Conservation (phyloP, 2,888 invertebrate species). For the Acleris literana region DNA sequence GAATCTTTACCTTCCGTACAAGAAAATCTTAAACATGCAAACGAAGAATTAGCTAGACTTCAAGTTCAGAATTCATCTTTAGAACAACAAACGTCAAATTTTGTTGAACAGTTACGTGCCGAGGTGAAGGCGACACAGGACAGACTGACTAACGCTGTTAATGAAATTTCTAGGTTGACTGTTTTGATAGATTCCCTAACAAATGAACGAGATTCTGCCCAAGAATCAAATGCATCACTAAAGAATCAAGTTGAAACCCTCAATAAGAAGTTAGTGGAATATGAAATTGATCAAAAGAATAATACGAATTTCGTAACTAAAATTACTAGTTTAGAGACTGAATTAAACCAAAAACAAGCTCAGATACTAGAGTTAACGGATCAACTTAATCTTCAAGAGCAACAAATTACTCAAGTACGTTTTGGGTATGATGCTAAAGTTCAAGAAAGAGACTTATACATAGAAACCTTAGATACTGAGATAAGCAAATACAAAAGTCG, state of each 20-base stretch:
- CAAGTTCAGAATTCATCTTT: constrained; percentile 57
- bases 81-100: constrained; percentile 61
- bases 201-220: constrained; percentile 55
- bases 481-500: constrained; percentile 85
- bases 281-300: constrained; percentile 73
- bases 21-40: constrained; percentile 68
- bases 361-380: constrained; percentile 63
- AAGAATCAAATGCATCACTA: constrained; percentile 58
- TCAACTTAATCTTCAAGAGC: constrained; percentile 62
- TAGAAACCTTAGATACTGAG: constrained; percentile 88
- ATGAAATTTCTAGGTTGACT: constrained; percentile 56
- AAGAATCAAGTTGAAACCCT: constrained; percentile 62
- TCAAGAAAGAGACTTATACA: constrained; percentile 88
- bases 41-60: constrained; percentile 66
- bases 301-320: constrained; percentile 67
- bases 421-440: constrained; percentile 86
- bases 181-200: constrained; percentile 53
- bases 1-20: constrained; percentile 66
- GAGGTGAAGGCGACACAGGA: constrained; percentile 57
- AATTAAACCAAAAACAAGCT: constrained; percentile 65
- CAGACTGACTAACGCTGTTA: constrained; percentile 47
- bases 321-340: constrained; percentile 66
- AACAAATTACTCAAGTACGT: constrained; percentile 66
- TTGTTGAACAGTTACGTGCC: constrained; percentile 51
- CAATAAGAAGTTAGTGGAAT: constrained; percentile 69